Evolutionary conservation across 1,140 invertebrate genomes (phyloP), one percentile per base, ranked within the genome.

Genomic region (Brachionus plicatilis): DNA sequence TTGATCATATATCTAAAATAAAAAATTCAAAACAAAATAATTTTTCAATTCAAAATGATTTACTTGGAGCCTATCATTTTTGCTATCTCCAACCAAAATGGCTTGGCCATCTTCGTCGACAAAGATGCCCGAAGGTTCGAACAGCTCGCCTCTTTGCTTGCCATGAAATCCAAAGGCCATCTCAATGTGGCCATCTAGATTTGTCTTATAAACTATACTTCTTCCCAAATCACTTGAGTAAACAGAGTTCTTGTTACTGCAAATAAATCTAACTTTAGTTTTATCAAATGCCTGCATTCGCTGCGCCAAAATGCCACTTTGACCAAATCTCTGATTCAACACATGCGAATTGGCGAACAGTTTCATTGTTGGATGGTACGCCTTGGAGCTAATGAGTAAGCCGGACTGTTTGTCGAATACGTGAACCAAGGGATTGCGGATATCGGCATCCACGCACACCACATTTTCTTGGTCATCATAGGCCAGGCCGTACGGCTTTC

Each of bases 41-140:
- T 47, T 50, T 27, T 24, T 29, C 29, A 14, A 76, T 20, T 70
- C 11, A 12, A 8, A 70, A n/a, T 27, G 0, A 70, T 12, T 14
- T 76, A 76, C 72, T 65, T 82, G 79, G 65, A 82, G 33, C 53
- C 79, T 60, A 66, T 82, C 79, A 65, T 82, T 82, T 82, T 65
- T 60, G 53, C 79, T 82, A 47, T 82, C 79, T 5, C 79, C 79
- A 6, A 82, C 27, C 14, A 82, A 41, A 17, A 82, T 65, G 20
- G 79, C 50, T 47, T 65, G 50, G 14, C 79, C 56, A 33, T 82
- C 79, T 45, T 65, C 37, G 12, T 82, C 79, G 24, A 82, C 79
- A 68, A 29, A 37, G 8, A 82, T 82, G 12, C 79, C 79, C 7
- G 79, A 82, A 43, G 79, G 79, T 37, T 82, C 79, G 20, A 29